Percentiles rank a stretch among this genome's conserved stretches.
These are phyloP conservation scores for Cliona cf. orientalis DNA, from an alignment of 37 sponge, comb jelly and placozoan genomes.

Conservation along the genomic window DNA sequence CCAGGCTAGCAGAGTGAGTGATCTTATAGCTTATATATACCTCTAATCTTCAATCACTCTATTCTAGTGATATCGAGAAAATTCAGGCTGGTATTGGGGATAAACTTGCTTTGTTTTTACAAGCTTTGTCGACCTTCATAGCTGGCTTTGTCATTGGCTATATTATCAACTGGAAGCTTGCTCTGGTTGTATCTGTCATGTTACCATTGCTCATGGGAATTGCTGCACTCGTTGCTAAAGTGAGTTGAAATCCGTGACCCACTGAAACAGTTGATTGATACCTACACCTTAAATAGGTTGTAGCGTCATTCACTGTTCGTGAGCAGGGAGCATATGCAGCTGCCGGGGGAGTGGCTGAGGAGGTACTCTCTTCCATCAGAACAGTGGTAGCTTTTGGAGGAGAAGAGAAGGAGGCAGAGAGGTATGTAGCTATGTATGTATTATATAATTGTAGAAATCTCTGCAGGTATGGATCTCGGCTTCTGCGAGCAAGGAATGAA, in stretches of 20 bases:
- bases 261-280: too few relatives aligned
- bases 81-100: conserved; percentile 96
- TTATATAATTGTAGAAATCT: too few relatives aligned
- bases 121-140: conserved; percentile 73
- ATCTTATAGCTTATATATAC: too few relatives aligned
- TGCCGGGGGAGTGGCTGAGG: conserved; percentile 93
- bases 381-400: conserved; percentile 95
- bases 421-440: conserved; percentile 33
- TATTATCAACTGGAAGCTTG: conserved; percentile 78
- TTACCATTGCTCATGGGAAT: conserved; percentile 66
- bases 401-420: conserved; percentile 57
- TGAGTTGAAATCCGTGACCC: conserved; percentile 17
- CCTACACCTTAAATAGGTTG: conserved; percentile 27
- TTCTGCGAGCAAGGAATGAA: conserved; percentile 50
- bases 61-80: conserved; percentile 95
- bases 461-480: conserved; percentile 54
- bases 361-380: conserved; percentile 87
- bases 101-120: conserved; percentile 76
- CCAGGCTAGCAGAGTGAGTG: conserved; percentile 86
- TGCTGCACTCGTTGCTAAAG: conserved; percentile 60
- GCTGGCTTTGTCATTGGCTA: conserved; percentile 84
- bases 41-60: too few relatives aligned
- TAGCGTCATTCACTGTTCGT: conserved; percentile 56
- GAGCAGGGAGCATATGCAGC: conserved; percentile 91
- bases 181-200: conserved; percentile 78